phyloP scores from a whole-genome alignment of 2,888 invertebrate genomes.

The Trichopoda pennipes region DNA sequence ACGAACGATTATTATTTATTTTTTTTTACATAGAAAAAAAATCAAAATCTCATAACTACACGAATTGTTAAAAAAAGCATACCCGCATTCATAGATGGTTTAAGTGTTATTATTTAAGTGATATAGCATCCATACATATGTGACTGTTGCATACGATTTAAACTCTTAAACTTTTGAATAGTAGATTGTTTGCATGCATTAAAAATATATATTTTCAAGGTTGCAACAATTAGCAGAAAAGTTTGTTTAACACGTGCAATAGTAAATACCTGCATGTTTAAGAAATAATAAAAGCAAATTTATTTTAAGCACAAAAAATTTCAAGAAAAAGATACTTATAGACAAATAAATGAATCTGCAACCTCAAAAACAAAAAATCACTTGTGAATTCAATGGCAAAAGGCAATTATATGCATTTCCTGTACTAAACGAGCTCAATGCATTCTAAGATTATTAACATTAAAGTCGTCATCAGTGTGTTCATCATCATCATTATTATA shows the following conservation, averaged over 20 bases:
- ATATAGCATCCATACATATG: slow-evolving; percentile 22
- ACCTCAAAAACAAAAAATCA: slow-evolving; percentile 14
- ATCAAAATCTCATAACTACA: slow-evolving; percentile 15
- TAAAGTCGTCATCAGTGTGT: slow-evolving; percentile 7
- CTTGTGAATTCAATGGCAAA: slow-evolving; percentile 39
- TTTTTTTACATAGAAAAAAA: slow-evolving; percentile 12
- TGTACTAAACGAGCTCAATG: slow-evolving; percentile 57
- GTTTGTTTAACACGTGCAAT: slow-evolving; percentile 63
- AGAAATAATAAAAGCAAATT: slow-evolving; percentile 54
- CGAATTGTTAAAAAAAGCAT: not conserved
- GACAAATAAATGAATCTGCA: slow-evolving; percentile 32
- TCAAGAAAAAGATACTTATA: slow-evolving; percentile 6
- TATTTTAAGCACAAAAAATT: slow-evolving; percentile 21
- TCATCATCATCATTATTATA: no score
- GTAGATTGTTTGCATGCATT: not conserved
- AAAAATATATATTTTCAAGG: slow-evolving; percentile 60
- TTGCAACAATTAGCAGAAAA: slow-evolving; percentile 63
- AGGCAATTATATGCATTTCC: slow-evolving; percentile 65
- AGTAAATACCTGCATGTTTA: slow-evolving; percentile 49
- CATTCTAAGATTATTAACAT: slow-evolving; percentile 40
- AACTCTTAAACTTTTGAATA: not conserved
- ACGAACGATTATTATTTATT: slow-evolving; percentile 11
- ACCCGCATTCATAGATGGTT: no score
- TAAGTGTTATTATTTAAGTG: slow-evolving; percentile 14
- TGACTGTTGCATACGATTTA: slow-evolving; percentile 9